Conservation (phyloP, 1,140 invertebrate genomes). For the Drosophila micromelanica region DNA sequence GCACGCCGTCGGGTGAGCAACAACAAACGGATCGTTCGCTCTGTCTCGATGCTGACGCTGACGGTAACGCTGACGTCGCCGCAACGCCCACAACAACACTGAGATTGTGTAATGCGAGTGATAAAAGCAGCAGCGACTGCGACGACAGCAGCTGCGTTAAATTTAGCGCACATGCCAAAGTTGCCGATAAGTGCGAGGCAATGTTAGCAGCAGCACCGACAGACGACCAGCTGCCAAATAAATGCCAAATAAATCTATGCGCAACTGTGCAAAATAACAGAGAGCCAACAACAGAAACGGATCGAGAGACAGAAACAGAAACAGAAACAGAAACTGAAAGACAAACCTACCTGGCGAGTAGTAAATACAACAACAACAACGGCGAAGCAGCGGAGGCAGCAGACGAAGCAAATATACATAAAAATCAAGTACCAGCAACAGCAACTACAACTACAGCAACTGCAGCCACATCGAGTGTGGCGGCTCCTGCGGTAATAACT, state of each 20-base stretch:
- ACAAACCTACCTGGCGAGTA: slow-evolving; percentile 80
- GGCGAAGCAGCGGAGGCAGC: slow-evolving; percentile 71
- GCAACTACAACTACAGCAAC: slow-evolving; percentile 44
- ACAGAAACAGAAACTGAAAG: slow-evolving; percentile 38
- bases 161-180: slow-evolving; percentile 55
- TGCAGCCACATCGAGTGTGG: slow-evolving; percentile 33
- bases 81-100: slow-evolving; percentile 71
- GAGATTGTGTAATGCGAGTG: slow-evolving; percentile 76
- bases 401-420: slow-evolving; percentile 80
- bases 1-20: slow-evolving; percentile 73
- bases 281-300: slow-evolving; percentile 44
- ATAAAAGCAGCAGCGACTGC: slow-evolving; percentile 55
- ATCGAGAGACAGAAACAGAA: slow-evolving; percentile 33
- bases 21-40: slow-evolving; percentile 61
- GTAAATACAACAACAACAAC: slow-evolving; percentile 31
- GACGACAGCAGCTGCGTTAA: slow-evolving; percentile 18
- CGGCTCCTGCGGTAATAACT: slow-evolving; percentile 76
- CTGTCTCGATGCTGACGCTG: slow-evolving; percentile 16
- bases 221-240: slow-evolving; percentile 52
- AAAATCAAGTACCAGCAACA: slow-evolving; percentile 77
- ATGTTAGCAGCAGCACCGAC: slow-evolving; percentile 45
- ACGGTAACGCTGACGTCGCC: slow-evolving; percentile 26
- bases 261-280: slow-evolving; percentile 57
- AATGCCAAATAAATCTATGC: slow-evolving; percentile 79
- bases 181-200: slow-evolving; percentile 49